phyloP scores from a whole-genome alignment of 2,113 vertebrate genomes.

The Zosterops lateralis region DNA sequence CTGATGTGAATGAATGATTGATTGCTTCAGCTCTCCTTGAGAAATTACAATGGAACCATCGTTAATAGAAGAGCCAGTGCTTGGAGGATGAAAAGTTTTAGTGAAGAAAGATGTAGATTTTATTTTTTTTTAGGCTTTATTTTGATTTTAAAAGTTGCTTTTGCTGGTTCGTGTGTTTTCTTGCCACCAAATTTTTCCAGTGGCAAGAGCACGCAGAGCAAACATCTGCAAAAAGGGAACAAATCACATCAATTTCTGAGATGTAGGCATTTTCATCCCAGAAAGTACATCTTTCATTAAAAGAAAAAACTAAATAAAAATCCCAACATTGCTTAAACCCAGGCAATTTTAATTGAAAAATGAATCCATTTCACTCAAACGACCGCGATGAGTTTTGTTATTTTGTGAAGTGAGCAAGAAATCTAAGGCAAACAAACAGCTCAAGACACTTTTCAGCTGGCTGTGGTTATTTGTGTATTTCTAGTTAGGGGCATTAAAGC shows the following conservation, averaged over 20 bases:
- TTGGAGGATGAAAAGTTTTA: background rate
- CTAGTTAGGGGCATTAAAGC: slow-evolving; percentile 4
- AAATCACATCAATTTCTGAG: background rate
- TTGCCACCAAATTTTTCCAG: background rate
- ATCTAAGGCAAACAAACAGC: slow-evolving; percentile 10
- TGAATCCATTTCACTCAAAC: background rate
- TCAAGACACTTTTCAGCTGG: background rate
- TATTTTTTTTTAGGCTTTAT: background rate
- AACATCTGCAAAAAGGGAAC: background rate
- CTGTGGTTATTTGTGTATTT: slow-evolving; percentile 1
- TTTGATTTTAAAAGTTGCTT: background rate
- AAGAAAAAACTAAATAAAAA: background rate
- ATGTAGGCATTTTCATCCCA: background rate
- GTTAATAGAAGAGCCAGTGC: background rate
- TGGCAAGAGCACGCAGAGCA: background rate
- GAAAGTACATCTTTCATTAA: background rate
- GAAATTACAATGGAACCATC: background rate
- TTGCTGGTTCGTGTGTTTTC: background rate
- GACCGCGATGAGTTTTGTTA: background rate
- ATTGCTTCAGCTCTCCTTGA: slow-evolving; percentile 8
- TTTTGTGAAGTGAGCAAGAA: slow-evolving; percentile 20
- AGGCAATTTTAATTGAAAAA: slow-evolving; percentile 47
- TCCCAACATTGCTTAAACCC: background rate
- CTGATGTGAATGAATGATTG: slow-evolving; percentile 22
- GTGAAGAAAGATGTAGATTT: background rate